Conservation (phyloP, 2,888 invertebrate genomes). For the Epinotia brunnichana region DNA sequence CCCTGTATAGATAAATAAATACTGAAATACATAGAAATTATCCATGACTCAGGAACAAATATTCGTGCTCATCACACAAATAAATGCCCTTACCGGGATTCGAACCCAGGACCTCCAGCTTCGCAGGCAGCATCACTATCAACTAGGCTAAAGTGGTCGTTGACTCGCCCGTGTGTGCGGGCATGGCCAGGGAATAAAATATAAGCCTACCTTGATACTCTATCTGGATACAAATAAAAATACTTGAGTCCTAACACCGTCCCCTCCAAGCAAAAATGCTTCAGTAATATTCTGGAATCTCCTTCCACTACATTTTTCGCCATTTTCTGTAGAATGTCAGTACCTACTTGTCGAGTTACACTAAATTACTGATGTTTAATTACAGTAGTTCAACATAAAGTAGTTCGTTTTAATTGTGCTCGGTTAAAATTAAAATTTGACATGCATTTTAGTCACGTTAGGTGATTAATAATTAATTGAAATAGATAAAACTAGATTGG, state of each 20-base stretch:
- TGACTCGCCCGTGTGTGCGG: no score
- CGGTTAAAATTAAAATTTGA: slow-evolving; percentile 1
- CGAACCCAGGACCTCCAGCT: no score
- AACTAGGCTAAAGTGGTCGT: no score
- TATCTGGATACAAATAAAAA: slow-evolving; percentile 74
- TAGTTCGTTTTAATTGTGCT: background rate
- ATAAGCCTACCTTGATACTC: slow-evolving; percentile 65
- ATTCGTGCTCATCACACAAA: no score
- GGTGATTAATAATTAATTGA: background rate
- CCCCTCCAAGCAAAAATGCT: slow-evolving; percentile 66
- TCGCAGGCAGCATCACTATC: no score
- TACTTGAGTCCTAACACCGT: slow-evolving; percentile 73
- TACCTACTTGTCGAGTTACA: background rate
- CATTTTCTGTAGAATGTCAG: slow-evolving; percentile 22
- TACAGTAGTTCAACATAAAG: background rate
- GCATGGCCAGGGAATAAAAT: background rate
- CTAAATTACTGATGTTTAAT: slow-evolving; percentile 2
- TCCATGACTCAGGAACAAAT: no score
- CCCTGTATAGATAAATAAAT: no score
- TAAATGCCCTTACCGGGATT: no score
- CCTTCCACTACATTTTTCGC: slow-evolving; percentile 53
- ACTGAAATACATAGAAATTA: no score
- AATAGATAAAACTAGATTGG: background rate
- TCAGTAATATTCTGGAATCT: slow-evolving; percentile 55
- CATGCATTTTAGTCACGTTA: slow-evolving; percentile 15